Percentiles rank a stretch among this genome's conserved stretches.
Conservation (phyloP, 1,140 invertebrate genomes). For the Meloidogyne floridensis region DNA sequence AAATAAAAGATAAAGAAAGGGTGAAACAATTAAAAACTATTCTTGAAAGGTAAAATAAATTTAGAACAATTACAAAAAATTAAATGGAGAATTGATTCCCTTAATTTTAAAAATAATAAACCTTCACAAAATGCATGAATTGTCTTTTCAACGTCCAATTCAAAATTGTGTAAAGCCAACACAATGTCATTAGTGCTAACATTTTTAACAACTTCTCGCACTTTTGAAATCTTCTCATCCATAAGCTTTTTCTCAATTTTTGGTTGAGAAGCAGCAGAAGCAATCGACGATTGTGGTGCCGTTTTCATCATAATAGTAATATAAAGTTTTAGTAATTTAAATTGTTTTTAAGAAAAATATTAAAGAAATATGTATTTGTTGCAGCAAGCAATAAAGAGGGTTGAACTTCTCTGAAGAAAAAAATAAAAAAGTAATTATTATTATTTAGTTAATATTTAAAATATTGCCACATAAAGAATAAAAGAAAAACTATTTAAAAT, state of each 20-base stretch:
- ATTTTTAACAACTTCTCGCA: constrained; percentile 57
- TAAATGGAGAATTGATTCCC: background rate
- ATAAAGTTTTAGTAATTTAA: background rate
- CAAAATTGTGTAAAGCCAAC: constrained; percentile 63
- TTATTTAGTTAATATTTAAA: background rate
- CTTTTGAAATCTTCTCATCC: constrained; percentile 57
- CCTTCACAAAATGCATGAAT: constrained; percentile 57
- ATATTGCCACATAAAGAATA: background rate
- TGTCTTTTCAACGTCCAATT: constrained; percentile 59
- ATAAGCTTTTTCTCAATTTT: constrained; percentile 59
- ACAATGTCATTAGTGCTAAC: constrained; percentile 63
- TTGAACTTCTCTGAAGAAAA: background rate
- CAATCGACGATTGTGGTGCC: background rate
- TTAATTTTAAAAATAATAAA: constrained; percentile 27
- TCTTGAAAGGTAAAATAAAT: background rate
- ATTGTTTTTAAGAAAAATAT: background rate
- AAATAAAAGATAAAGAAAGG: background rate
- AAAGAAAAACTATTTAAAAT: background rate
- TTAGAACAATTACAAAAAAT: background rate
- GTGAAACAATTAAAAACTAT: background rate
- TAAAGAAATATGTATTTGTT: background rate
- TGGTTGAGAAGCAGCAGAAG: constrained; percentile 12
- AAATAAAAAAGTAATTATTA: background rate
- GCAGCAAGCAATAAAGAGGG: background rate
- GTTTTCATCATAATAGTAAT: background rate